A percentile compares a stretch with the other conserved stretches of the same genome.
These are phyloP conservation scores for Heterohyrax brucei DNA, from an alignment of 2,797 vertebrate species.

Conservation along the genomic window DNA sequence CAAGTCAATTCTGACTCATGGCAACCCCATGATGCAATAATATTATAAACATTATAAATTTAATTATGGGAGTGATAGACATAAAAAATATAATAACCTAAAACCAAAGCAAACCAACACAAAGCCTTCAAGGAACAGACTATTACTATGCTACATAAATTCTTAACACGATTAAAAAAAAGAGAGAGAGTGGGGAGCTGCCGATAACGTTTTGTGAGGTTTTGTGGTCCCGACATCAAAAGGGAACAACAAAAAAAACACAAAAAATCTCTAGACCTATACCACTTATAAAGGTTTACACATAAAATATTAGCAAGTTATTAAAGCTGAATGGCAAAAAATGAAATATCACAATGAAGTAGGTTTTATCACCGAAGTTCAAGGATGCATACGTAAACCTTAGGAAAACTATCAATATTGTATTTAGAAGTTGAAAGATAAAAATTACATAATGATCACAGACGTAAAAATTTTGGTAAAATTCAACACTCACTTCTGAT, in stretches of 20 bases:
- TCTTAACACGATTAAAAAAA: not conserved
- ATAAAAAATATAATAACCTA: not conserved
- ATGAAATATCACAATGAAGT: not conserved
- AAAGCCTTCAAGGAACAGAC: not conserved
- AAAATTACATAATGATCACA: not conserved
- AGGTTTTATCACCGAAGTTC: not conserved
- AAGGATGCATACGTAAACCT: not conserved
- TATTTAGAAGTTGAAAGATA: not conserved
- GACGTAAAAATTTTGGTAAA: conserved; percentile 12
- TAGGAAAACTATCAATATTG: not conserved
- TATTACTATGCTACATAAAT: not conserved
- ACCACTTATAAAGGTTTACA: not conserved
- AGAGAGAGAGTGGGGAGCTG: not conserved
- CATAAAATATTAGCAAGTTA: conserved; percentile 35
- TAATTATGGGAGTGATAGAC: not conserved
- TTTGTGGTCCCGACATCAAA: not conserved
- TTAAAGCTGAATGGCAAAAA: not conserved
- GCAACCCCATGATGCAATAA: not conserved
- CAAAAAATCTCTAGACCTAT: not conserved
- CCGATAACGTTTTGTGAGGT: not conserved
- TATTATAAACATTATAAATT: too few relatives aligned
- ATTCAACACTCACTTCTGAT: not conserved
- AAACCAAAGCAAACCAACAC: not conserved
- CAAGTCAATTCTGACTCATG: not conserved
- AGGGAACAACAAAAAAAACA: not conserved